Evolutionary conservation across 2,113 vertebrate species (phyloP).

Genomic region (Perognathus longimembris): DNA sequence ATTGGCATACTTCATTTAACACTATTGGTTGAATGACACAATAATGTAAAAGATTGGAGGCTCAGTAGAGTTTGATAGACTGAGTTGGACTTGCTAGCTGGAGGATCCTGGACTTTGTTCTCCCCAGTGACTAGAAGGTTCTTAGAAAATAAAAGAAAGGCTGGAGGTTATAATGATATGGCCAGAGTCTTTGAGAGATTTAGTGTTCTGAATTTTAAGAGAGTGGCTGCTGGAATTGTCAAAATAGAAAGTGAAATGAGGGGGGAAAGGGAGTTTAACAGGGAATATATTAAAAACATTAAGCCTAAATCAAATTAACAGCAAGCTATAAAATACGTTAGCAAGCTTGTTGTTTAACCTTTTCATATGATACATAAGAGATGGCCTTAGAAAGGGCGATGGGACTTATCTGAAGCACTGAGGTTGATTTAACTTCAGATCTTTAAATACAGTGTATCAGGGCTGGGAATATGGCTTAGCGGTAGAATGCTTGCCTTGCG

Average conservation of each 20-base stretch:
- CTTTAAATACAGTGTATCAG: neutral
- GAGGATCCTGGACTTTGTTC: neutral
- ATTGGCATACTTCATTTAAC: neutral
- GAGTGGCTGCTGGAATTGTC: neutral
- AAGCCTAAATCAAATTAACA: neutral
- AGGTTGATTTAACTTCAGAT: neutral
- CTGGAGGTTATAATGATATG: neutral
- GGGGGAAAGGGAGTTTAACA: neutral
- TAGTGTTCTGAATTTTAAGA: neutral
- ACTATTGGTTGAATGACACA: neutral
- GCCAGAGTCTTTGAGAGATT: neutral
- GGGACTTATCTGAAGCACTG: neutral
- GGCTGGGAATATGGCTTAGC: no score
- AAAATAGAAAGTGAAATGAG: neutral
- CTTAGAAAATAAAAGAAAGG: conserved; percentile 14
- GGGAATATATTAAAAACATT: neutral
- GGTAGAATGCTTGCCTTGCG: no score
- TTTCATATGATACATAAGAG: neutral
- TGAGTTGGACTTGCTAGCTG: neutral
- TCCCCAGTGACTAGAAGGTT: neutral
- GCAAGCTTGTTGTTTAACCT: neutral
- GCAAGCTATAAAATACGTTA: neutral
- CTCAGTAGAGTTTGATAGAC: neutral
- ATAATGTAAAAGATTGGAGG: neutral
- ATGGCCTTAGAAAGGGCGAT: neutral